A percentile compares a stretch with the other conserved stretches of the same genome.
Conservation (phyloP, 1,140 invertebrate species). For the Heliconius eleuchia region DNA sequence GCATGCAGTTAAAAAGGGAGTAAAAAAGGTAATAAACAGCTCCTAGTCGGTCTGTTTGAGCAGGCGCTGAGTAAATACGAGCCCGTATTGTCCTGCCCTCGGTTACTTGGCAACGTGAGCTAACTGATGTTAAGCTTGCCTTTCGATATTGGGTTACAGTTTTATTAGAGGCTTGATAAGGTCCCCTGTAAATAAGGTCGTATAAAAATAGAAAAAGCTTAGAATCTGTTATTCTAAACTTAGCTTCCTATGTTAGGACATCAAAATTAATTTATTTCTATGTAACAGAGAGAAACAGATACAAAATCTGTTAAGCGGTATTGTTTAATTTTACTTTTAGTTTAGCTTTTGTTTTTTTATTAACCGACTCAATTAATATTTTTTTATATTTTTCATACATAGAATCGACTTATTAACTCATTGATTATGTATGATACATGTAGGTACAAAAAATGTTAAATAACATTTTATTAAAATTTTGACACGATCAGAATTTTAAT, state of each 20-base stretch:
- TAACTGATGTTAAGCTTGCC: slow-evolving; percentile 13
- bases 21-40: slow-evolving; percentile 37
- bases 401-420: no score
- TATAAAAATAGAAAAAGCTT: no score
- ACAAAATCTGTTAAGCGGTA: no score
- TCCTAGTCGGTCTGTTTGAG: slow-evolving; percentile 37
- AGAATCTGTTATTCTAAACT: no score
- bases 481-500: background rate
- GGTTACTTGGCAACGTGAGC: slow-evolving; percentile 15
- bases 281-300: no score
- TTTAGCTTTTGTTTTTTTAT: no score
- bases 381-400: no score
- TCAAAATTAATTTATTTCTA: no score
- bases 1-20: slow-evolving; percentile 24
- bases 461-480: background rate
- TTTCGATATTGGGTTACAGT: slow-evolving; percentile 7
- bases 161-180: background rate
- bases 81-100: slow-evolving; percentile 25
- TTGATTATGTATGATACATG: no score
- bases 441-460: background rate
- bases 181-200: background rate
- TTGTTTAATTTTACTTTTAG: no score
- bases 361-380: no score
- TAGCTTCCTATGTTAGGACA: no score
- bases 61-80: slow-evolving; percentile 36